Evolutionary conservation across 2,888 invertebrate species (phyloP).

Genomic region (Drosophila niveifrons): DNA sequence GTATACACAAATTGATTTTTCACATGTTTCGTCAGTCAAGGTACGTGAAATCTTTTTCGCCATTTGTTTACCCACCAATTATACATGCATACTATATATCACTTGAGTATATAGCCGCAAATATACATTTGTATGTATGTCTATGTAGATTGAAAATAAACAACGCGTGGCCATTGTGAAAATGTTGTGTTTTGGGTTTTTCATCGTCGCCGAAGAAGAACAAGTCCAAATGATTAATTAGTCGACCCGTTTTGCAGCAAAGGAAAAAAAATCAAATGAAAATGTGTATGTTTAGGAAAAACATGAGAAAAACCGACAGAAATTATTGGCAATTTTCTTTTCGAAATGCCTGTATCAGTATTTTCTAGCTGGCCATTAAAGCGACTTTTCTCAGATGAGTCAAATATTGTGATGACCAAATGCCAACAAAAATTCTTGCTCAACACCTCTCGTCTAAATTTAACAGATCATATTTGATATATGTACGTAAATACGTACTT

Average conservation of each 20-base stretch:
- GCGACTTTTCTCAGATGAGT: slow-evolving; percentile 22
- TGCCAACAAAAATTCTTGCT: slow-evolving; percentile 49
- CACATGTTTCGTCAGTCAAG: slow-evolving; percentile 64
- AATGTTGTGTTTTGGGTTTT: slow-evolving; percentile 39
- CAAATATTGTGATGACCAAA: slow-evolving; percentile 11
- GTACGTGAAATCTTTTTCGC: slow-evolving; percentile 43
- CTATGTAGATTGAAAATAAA: slow-evolving; percentile 28
- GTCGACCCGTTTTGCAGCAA: slow-evolving; percentile 22
- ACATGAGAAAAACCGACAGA: slow-evolving; percentile 16
- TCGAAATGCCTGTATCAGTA: slow-evolving; percentile 32
- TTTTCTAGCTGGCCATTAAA: neutral
- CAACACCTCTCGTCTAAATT: slow-evolving; percentile 29
- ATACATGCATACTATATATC: slow-evolving; percentile 15
- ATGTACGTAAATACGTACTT: slow-evolving; percentile 13
- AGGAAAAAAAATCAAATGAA: slow-evolving; percentile 20
- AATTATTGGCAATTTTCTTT: slow-evolving; percentile 29
- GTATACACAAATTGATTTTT: slow-evolving; percentile 64
- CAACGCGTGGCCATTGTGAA: slow-evolving; percentile 48
- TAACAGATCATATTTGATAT: slow-evolving; percentile 25
- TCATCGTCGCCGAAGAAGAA: slow-evolving; percentile 30
- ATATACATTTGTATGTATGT: neutral
- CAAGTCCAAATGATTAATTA: slow-evolving; percentile 66
- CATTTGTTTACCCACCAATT: slow-evolving; percentile 59
- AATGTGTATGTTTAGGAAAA: slow-evolving; percentile 9
- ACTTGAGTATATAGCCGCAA: neutral